Percentiles rank a stretch among this genome's conserved stretches.
These are phyloP conservation scores for Etia nguti DNA, from an alignment of 2,113 vertebrate genomes.

Conservation along the genomic window DNA sequence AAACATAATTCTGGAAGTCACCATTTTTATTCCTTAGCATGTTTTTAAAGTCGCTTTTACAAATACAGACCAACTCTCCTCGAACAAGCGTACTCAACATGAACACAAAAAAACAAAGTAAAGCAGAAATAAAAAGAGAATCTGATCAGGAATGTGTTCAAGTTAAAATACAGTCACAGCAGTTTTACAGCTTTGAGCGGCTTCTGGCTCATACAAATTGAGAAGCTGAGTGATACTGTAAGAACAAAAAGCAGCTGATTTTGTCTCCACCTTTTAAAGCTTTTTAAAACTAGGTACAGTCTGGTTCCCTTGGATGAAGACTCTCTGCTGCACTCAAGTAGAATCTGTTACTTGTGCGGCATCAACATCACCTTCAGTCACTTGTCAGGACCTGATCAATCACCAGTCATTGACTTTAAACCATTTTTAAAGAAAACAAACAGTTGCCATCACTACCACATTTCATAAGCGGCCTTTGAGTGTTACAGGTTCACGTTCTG, in stretches of 20 bases:
- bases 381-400: background rate
- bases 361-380: background rate
- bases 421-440: background rate
- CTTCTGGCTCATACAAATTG: background rate
- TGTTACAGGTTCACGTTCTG: background rate
- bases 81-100: background rate
- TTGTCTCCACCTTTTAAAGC: background rate
- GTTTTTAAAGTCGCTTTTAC: background rate
- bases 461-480: background rate
- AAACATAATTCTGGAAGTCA: background rate
- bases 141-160: background rate
- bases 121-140: background rate
- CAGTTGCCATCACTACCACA: background rate
- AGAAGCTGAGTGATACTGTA: accelerated
- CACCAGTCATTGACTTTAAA: accelerated
- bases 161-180: background rate
- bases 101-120: background rate
- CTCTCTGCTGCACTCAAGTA: background rate
- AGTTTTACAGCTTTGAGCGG: background rate
- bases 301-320: background rate
- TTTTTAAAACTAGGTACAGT: background rate
- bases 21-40: background rate
- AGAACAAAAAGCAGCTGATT: background rate
- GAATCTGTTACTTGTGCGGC: background rate
- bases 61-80: accelerated